phyloP scores from a whole-genome alignment of 2,888 invertebrate species.

The Chirona hameri region DNA sequence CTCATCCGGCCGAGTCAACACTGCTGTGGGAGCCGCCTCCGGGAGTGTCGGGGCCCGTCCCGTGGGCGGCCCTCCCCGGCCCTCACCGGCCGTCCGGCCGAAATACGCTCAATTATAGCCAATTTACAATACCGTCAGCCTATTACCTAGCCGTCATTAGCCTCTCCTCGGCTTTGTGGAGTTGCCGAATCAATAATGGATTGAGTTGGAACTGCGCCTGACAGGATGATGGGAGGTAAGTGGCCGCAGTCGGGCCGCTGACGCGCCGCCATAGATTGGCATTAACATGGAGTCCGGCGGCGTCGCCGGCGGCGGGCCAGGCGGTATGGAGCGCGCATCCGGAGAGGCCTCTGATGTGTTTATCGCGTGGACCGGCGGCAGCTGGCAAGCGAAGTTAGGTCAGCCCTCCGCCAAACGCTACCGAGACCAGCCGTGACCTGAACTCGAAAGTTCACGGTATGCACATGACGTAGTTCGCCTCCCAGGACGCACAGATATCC shows the following conservation, averaged over 20 bases:
- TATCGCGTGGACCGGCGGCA: not conserved
- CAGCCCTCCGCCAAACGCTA: not conserved
- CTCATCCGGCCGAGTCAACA: not conserved
- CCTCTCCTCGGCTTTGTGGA: not conserved
- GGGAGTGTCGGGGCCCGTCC: not conserved
- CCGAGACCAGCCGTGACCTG: too few relatives aligned
- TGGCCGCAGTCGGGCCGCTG: not conserved
- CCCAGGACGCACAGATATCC: too few relatives aligned
- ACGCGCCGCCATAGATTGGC: not conserved
- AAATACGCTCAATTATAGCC: not conserved
- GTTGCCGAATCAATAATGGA: slow-evolving; percentile 3
- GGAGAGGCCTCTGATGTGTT: not conserved
- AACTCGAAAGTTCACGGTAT: too few relatives aligned
- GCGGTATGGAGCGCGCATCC: not conserved
- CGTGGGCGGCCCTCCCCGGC: not conserved
- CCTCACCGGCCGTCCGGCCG: not conserved
- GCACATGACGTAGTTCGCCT: too few relatives aligned
- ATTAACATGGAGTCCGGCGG: not conserved
- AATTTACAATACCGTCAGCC: slow-evolving; percentile 6
- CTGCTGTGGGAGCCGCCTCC: not conserved
- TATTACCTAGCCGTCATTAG: not conserved
- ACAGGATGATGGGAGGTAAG: slow-evolving; percentile 5
- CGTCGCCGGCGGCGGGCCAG: not conserved
- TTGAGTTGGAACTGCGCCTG: slow-evolving; percentile 26
- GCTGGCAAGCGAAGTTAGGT: not conserved